Evolutionary conservation across 2,888 invertebrate genomes (phyloP), one percentile per base, ranked within the genome.

Genomic region (Dioctria rufipes): DNA sequence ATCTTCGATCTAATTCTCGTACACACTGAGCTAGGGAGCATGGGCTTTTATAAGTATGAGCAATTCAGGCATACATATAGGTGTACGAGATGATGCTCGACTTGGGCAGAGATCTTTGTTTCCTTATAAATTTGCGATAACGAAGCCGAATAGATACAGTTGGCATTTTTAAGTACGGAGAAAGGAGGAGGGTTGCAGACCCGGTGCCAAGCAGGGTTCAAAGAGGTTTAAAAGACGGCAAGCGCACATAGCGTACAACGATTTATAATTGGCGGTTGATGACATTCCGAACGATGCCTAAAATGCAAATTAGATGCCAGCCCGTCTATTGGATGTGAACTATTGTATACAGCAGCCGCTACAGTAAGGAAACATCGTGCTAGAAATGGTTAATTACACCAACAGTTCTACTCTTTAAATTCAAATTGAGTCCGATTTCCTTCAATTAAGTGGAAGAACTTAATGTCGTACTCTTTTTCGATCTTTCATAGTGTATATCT

Each of bases 191-290:
- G 65, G 51, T 49, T 43, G 63, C 40, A 63, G 63, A 63, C 25
- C n/a, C 46, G 25, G 8, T 69, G 69, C 66, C 42, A 6, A 13
- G 25, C 13, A 39, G 69, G 69, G 69, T 75, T 75, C 75, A 75
- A 40, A 61, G 37, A 75, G 75, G 58, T 75, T 25, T 43, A 75
- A 71, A 40, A 54, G 54, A 49, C 51, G 49, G 37, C 63, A 8
- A 46, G 81, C 66, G 73, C 65, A 25, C 25, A 81, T 81, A 81
- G 79, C 58, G 81, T 66, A 77, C 80, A 67, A 63, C 80, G 75
- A 81, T 81, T 81, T 81, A 81, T 81, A 81, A 81, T 81, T 81
- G 81, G 81, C 80, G 75, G 80, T 80, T 81, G 81, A 81, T 80
- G 81, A 81, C 81, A 80, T 81, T 80, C 73, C 65, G 80, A 81